Evolutionary conservation across 1,140 invertebrate species (phyloP), one percentile per base, ranked within the genome.

Genomic region (Antheraea pernyi): DNA sequence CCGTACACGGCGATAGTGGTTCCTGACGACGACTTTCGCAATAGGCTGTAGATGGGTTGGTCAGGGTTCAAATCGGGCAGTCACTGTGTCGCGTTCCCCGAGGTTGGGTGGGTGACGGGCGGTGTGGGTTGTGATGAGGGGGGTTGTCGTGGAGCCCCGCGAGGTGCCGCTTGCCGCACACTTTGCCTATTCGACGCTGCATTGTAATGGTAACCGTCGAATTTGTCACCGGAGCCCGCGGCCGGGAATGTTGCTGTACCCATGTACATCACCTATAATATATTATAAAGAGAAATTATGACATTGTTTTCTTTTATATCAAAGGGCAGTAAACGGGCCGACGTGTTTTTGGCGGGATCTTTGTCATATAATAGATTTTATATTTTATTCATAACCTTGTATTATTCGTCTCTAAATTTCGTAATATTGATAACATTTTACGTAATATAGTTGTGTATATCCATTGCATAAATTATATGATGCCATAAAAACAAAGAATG

Each of bases 201-300:
- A 68, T 93, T 94, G 82, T 94, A 94, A 82, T 93, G 93, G 80
- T 94, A 94, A 36, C 94, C 94, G 16, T 94, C 93, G 72, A 74
- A 86, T 80, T 75, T 88, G 75, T 85, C 86, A 8, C 63, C 73
- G 39, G 59, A 69, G 7, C 59, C 77, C 30, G 77, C 76, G 13
- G 80, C 59, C 7, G 78, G 83, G 75, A 81, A 81, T 53, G 84
- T 81, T 46, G 94, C 93, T 9, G 93, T 94, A n/a, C 94, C 95
- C 81, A 95, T 95, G 86, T 95, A 96, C 75, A 94, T 93, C 30
- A 92, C 77, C 91, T 92, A 53, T 16, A 53, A 53, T n/a, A 16
- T 6, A 53, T 13, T 53, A 16, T 30, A 30, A 30, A 30, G 22
- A 30, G 22, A 30, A 30, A n/a, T n/a, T n/a, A n/a, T n/a, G n/a